Base-by-base conservation (phyloP, 2,888 invertebrate species). In the Melinaea menophilus region DNA sequence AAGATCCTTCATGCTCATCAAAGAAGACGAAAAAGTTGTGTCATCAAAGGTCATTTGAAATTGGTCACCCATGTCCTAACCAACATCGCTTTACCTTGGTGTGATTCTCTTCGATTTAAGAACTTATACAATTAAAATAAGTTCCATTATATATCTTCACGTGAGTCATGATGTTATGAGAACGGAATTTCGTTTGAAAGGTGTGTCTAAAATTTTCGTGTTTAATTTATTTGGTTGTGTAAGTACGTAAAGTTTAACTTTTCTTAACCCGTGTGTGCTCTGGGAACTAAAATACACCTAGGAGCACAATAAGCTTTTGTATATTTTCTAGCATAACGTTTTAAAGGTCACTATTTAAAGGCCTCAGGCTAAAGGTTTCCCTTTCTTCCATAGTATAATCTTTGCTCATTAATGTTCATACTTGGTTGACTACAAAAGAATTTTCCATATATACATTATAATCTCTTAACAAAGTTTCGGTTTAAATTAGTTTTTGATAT, bases 1-100 rank as follows among this genome's bases (percentile, higher is more conserved):
- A 67, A 64, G 63, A 70, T 60, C 70, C 72, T 72, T 71, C 72
- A 67, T 68, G 70, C 70, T 56, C 60, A 69, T 73, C 68, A 66
- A 62, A 64, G 55, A 56, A 66, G 59, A 61, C 62, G 64, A 65
- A 63, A 61, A 66, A 65, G 57, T 65, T 63, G 58, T 63, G 65
- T 59, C 69, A 69, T 61, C 60, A 71, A 71, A 74, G 73, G 72
- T 72, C 72, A 66, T 56, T 57, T 64, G 37, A 71, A 72, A 73
- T 71, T 72, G 69, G 71, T 57, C 59, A 54, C 59, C 57, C 56
- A 61, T 47, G 48, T 48, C 41, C 33, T 22, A 61, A 31, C 51
- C 22, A 54, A 56, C 11, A 62, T 56, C 46, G 51, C 11, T 4
- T 31, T 31, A 11, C n/a, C 51, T 31, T 51, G 22, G 31, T 9